Percentiles rank a stretch among this genome's conserved stretches.
Conservation (phyloP, 2,888 invertebrate species). For the Flabesymbios commensalis region DNA sequence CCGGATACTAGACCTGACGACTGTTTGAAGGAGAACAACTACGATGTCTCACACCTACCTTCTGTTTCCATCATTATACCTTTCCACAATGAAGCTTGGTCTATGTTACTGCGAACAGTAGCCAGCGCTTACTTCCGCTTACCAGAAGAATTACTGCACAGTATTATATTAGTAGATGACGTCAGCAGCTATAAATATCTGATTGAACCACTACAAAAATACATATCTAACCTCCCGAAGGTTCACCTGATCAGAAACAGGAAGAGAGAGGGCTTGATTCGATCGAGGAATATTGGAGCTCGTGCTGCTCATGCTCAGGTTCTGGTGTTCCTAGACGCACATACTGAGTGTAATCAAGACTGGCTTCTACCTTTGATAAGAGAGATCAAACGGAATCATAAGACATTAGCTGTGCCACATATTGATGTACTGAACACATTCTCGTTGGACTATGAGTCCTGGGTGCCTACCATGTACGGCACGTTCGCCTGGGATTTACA, state of each 20-base stretch:
- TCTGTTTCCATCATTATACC: constrained; percentile 29
- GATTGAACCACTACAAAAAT: constrained; percentile 16
- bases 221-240: constrained; percentile 9
- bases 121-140: constrained; percentile 23
- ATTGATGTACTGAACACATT: constrained; percentile 21
- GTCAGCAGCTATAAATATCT: constrained; percentile 21
- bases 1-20: constrained; percentile 20
- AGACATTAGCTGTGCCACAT: constrained; percentile 20
- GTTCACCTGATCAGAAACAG: constrained; percentile 10
- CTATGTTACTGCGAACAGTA: constrained; percentile 27
- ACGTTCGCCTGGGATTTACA: constrained; percentile 26
- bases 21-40: constrained; percentile 3
- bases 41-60: constrained; percentile 12
- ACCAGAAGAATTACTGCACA: constrained; percentile 21
- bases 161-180: constrained; percentile 31
- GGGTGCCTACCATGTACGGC: constrained; percentile 7
- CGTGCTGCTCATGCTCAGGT: constrained; percentile 7
- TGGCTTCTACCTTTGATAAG: constrained; percentile 31
- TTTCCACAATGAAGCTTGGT: constrained; percentile 35
- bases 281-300: constrained; percentile 11
- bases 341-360: constrained; percentile 26
- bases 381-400: constrained; percentile 10
- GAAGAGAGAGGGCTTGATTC: constrained; percentile 16
- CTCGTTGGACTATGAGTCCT: constrained; percentile 14
- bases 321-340: constrained; percentile 33